Conservation (phyloP, 2,888 invertebrate species). For the Byasa hedistus region DNA sequence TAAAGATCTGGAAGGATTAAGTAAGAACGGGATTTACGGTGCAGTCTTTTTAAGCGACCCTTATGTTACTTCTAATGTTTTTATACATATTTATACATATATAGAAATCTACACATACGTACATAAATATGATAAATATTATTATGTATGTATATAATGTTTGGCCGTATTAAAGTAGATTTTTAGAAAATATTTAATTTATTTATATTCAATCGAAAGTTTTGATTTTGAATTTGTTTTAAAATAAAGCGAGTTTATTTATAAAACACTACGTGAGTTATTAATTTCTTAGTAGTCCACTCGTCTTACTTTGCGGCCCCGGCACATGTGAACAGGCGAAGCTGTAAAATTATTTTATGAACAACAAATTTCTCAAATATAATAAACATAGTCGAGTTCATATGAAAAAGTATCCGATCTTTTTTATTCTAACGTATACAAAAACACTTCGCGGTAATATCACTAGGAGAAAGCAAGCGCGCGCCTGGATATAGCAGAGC, state of each 20-base stretch:
- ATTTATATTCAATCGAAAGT: too few species aligned
- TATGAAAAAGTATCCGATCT: background rate
- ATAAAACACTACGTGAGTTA: background rate
- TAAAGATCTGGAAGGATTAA: background rate
- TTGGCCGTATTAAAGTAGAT: too few species aligned
- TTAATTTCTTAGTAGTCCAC: too few species aligned
- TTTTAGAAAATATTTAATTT: too few species aligned
- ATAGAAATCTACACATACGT: too few species aligned
- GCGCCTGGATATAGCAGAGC: slow-evolving; percentile 15
- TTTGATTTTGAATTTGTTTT: too few species aligned
- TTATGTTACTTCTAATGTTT: background rate
- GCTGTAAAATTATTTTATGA: slow-evolving; percentile 16
- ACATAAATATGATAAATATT: too few species aligned
- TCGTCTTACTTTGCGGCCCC: background rate
- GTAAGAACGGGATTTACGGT: background rate
- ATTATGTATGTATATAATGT: too few species aligned
- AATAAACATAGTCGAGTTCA: slow-evolving; percentile 14
- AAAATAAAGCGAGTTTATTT: too few species aligned
- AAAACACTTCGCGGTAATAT: background rate
- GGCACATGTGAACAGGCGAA: background rate
- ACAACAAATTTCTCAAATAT: slow-evolving; percentile 12
- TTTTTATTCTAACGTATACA: background rate
- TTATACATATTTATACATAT: too few species aligned
- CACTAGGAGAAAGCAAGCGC: background rate
- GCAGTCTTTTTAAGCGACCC: background rate